Percentiles rank a stretch among this genome's conserved stretches.
These are phyloP conservation scores for Takifugu flavidus DNA, from an alignment of 2,113 vertebrate species.

Conservation along the genomic window DNA sequence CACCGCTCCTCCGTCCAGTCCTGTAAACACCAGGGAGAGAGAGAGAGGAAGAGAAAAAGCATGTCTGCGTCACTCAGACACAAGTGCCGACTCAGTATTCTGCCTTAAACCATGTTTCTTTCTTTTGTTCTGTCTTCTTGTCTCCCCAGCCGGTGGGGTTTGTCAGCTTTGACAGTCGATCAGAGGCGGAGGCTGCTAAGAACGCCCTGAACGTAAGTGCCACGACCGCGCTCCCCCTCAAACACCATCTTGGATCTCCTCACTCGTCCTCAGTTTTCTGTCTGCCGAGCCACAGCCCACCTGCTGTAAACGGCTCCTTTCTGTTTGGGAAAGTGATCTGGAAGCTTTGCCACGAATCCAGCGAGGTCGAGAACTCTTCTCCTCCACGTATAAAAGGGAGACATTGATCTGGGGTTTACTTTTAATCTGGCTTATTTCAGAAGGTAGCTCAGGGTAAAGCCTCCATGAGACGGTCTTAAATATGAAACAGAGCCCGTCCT, in stretches of 20 bases:
- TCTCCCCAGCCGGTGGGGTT: constrained; percentile 91
- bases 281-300: background rate
- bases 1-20: constrained; percentile 12
- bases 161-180: constrained; percentile 95
- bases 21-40: background rate
- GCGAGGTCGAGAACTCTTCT: constrained; percentile 51
- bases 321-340: constrained; percentile 25
- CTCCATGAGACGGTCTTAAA: constrained; percentile 49
- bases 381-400: constrained; percentile 50
- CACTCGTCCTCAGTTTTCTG: constrained; percentile 32
- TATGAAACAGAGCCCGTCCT: constrained; percentile 35
- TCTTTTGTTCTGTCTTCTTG: constrained; percentile 66
- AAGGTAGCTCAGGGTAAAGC: constrained; percentile 39
- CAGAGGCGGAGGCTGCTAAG: constrained; percentile 95
- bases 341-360: constrained; percentile 23
- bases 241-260: constrained; percentile 39
- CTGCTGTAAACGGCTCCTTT: constrained; percentile 14
- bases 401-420: constrained; percentile 69
- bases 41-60: constrained; percentile 27
- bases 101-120: constrained; percentile 68
- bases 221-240: constrained; percentile 46
- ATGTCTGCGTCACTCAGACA: constrained; percentile 68
- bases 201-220: constrained; percentile 91
- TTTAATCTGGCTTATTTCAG: constrained; percentile 69
- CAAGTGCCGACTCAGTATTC: constrained; percentile 69